Conservation (phyloP, 2,113 vertebrate genomes). For the Oncorhynchus keta region DNA sequence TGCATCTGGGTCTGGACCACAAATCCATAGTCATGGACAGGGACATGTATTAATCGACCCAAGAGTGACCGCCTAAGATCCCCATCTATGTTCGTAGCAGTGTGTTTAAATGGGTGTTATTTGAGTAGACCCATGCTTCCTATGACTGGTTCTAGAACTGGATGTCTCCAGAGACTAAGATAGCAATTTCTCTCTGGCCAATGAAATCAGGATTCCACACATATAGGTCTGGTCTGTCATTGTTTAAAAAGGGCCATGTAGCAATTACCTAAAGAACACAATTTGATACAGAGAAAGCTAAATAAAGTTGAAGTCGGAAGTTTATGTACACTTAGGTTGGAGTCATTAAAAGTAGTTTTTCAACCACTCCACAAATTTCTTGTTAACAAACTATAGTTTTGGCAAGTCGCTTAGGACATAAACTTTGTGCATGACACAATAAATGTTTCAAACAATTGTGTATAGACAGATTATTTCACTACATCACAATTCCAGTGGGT, state of each 20-base stretch:
- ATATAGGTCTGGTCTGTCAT: slow-evolving; percentile 5
- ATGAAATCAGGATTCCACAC: not conserved
- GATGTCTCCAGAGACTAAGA: not conserved
- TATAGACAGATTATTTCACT: too few species aligned
- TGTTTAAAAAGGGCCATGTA: slow-evolving; percentile 32
- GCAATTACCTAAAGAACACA: slow-evolving; percentile 20
- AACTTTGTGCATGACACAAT: too few species aligned
- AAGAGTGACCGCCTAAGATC: slow-evolving; percentile 25
- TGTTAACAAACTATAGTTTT: too few species aligned
- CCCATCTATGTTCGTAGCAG: slow-evolving; percentile 11
- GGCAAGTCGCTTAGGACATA: too few species aligned
- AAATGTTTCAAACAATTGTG: too few species aligned
- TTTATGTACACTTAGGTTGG: too few species aligned
- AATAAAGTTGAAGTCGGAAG: slow-evolving; percentile 15
- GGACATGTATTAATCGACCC: slow-evolving; percentile 59
- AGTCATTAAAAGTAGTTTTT: too few species aligned
- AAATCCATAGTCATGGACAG: slow-evolving; percentile 54
- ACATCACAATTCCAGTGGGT: too few species aligned
- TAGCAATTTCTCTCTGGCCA: too few species aligned
- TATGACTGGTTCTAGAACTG: not conserved
- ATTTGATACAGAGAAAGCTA: not conserved
- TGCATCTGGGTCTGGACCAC: slow-evolving; percentile 40
- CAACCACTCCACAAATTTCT: too few species aligned
- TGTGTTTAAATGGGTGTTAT: slow-evolving; percentile 31
- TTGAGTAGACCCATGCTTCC: slow-evolving; percentile 13